These are phyloP conservation scores for Xiphophorus birchmanni DNA, from an alignment of 2,797 vertebrate species.

Conservation along the genomic window DNA sequence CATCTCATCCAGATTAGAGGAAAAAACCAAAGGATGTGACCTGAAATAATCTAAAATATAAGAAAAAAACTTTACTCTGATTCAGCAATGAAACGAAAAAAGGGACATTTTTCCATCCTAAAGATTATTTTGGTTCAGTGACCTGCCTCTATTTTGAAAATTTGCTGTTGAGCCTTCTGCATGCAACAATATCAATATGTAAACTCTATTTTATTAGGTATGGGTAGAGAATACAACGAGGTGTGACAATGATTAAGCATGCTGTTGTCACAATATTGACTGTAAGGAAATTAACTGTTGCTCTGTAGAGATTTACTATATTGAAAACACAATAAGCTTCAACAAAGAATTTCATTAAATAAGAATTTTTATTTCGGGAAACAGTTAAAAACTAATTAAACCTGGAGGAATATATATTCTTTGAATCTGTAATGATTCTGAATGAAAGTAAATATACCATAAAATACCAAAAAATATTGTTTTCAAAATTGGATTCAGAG, in stretches of 20 bases:
- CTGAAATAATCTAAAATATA: slow-evolving; percentile 87
- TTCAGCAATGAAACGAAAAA: not conserved
- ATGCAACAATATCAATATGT: slow-evolving; percentile 5
- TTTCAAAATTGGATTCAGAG: not conserved
- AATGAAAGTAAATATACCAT: not conserved
- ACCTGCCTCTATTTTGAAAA: slow-evolving; percentile 12
- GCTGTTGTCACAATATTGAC: slow-evolving; percentile 25
- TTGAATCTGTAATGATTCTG: not conserved
- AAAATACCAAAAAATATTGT: not conserved
- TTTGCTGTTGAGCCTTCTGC: not conserved
- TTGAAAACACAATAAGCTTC: slow-evolving; percentile 4
- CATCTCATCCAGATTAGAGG: slow-evolving; percentile 89
- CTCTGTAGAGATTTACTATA: slow-evolving; percentile 17
- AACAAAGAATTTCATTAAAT: not conserved
- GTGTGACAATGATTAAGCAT: slow-evolving; percentile 11
- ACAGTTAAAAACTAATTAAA: slow-evolving; percentile 14
- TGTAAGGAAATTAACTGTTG: slow-evolving; percentile 23
- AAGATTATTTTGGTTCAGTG: not conserved
- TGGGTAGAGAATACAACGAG: not conserved
- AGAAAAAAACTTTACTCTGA: slow-evolving; percentile 7
- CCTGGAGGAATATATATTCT: not conserved
- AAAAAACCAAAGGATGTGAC: slow-evolving; percentile 88
- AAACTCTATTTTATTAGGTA: slow-evolving; percentile 21
- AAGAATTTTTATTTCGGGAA: not conserved
- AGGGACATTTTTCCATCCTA: not conserved